These are phyloP conservation scores for Trematomus bernacchii DNA, from an alignment of 2,797 vertebrate species.

Conservation along the genomic window DNA sequence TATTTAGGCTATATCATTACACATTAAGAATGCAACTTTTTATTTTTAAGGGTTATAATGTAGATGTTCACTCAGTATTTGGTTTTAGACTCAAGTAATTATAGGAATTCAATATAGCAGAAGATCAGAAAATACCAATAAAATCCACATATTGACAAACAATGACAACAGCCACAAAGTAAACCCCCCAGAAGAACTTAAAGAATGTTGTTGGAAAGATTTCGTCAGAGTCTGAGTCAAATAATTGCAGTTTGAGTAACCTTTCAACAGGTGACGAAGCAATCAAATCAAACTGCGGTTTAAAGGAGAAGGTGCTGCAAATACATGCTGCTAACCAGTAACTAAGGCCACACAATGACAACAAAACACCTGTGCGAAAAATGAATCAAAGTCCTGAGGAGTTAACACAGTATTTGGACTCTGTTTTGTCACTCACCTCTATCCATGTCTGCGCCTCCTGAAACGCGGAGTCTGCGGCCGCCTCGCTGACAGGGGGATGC, in stretches of 20 bases:
- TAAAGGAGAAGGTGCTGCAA: slow-evolving; percentile 9
- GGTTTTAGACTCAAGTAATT: neutral
- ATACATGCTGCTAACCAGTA: slow-evolving; percentile 2
- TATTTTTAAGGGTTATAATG: neutral
- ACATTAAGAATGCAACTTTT: neutral
- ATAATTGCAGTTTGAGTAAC: slow-evolving; percentile 17
- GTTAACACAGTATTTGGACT: neutral
- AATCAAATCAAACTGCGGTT: slow-evolving; percentile 31
- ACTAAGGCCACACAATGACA: slow-evolving; percentile 28
- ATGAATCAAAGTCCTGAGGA: neutral
- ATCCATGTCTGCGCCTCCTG: slow-evolving; percentile 96
- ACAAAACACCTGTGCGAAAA: slow-evolving; percentile 34
- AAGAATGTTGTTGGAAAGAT: rapidly evolving
- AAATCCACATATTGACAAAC: rapidly evolving
- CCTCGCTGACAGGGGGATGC: slow-evolving; percentile 76
- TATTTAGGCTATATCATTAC: rapidly evolving
- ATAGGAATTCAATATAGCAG: neutral
- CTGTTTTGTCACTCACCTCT: slow-evolving; percentile 86
- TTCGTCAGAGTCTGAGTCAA: neutral
- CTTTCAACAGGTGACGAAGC: slow-evolving; percentile 81
- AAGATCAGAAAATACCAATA: neutral
- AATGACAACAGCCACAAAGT: neutral
- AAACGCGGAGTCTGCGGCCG: slow-evolving; percentile 87
- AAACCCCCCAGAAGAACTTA: neutral
- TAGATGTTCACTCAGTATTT: neutral